Percentiles rank a stretch among this genome's conserved stretches.
Conservation (phyloP, 2,113 vertebrate genomes). For the Leptocoma aspasia region DNA sequence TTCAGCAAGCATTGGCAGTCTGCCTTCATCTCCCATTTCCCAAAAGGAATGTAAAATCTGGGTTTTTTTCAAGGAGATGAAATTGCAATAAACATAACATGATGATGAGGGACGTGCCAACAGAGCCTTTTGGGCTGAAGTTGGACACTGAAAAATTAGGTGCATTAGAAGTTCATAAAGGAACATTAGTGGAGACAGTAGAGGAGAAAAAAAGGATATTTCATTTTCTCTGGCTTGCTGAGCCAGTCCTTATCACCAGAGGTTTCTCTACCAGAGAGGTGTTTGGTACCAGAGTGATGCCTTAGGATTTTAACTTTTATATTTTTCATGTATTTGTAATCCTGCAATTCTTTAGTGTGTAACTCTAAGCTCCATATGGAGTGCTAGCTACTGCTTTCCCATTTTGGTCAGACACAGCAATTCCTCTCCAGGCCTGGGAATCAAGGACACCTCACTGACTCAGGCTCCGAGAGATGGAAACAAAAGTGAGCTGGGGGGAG, state of each 20-base stretch:
- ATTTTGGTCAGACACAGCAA: not conserved
- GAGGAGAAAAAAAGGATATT: accelerated
- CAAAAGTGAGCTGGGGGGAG: not conserved
- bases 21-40: not conserved
- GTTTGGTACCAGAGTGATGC: not conserved
- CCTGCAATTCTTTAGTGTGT: not conserved
- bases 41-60: not conserved
- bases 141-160: not conserved
- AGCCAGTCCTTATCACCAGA: not conserved
- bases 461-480: accelerated
- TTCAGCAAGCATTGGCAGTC: not conserved
- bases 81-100: not conserved
- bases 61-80: not conserved
- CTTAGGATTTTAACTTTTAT: not conserved
- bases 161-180: not conserved
- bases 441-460: not conserved
- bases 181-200: not conserved
- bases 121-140: not conserved
- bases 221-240: not conserved
- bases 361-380: accelerated
- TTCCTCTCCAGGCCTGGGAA: not conserved
- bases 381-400: not conserved
- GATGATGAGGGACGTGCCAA: not conserved
- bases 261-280: not conserved
- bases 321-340: not conserved